phyloP scores from a whole-genome alignment of 2,888 invertebrate species.

The Agonopterix subpropinquella region DNA sequence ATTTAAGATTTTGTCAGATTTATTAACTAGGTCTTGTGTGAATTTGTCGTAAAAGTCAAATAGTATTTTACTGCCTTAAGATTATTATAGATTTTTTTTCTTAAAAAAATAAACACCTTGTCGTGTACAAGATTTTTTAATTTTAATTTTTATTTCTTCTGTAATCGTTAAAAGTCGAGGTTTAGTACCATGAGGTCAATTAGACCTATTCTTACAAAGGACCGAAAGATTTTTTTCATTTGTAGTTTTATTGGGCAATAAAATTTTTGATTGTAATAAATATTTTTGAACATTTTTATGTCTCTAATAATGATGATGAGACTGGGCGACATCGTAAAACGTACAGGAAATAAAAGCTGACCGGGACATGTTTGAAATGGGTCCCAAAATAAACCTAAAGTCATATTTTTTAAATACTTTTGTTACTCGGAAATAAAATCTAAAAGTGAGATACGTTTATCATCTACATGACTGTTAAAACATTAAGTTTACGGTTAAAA shows the following conservation, averaged over 20 bases:
- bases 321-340: conserved; percentile 34
- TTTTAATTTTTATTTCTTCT: conserved; percentile 35
- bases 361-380: conserved; percentile 14
- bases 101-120: conserved; percentile 42
- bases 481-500: too few species aligned
- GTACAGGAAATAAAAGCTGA: conserved; percentile 27
- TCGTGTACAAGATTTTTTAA: conserved; percentile 38
- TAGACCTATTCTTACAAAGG: conserved; percentile 49
- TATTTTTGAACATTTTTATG: conserved; percentile 34
- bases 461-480: too few species aligned
- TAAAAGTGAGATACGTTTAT: too few species aligned
- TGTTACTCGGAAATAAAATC: background rate
- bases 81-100: conserved; percentile 46
- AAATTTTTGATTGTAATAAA: conserved; percentile 53
- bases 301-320: conserved; percentile 25
- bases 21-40: conserved; percentile 67
- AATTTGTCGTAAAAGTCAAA: conserved; percentile 69
- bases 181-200: conserved; percentile 44
- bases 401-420: background rate
- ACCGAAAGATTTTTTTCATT: conserved; percentile 39
- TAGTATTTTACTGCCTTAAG: conserved; percentile 58
- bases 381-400: conserved; percentile 12
- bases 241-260: conserved; percentile 40
- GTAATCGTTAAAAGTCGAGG: conserved; percentile 46
- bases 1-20: conserved; percentile 67